Base-by-base conservation (phyloP, 2,113 vertebrate genomes). In the Picathartes gymnocephalus region DNA sequence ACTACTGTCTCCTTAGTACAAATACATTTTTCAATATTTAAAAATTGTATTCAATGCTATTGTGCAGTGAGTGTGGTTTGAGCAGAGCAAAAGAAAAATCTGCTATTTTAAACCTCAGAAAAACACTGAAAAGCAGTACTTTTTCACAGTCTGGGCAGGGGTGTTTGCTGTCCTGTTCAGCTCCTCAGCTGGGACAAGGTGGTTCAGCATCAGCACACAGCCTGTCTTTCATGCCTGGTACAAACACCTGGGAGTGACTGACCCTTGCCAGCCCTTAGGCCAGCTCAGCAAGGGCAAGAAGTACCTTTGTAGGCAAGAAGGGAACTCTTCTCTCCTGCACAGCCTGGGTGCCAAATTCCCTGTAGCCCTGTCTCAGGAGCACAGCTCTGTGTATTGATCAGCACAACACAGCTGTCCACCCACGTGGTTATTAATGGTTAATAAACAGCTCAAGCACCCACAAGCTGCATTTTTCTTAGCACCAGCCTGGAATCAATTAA, bases 401-500 rank as follows among this genome's bases (percentile, higher is more conserved):
- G 81, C n/a, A 82, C 64, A 87, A 57, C 2, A 14, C 35, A 85
- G 62, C 35, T 80, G 58, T 92, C 94, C 90, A 37, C 90, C 85
- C 84, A 79, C 61, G 0, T 28, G 31, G 23, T 81, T 92, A 85
- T 78, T 92, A 80, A 95, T 57, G 72, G 76, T 30, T 90, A 92
- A 86, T 78, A 81, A 95, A 71, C 68, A 84, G 61, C 76, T 81
- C 64, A 15, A 81, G 74, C 16, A 81, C 13, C 45, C 53, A 81
- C 48, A 76, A 92, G 76, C 72, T 83, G 44, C 54, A 93, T 88
- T 96, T 95, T 84, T 86, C 90, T 79, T 77, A 72, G 44, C 22
- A 47, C 18, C 70, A 92, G 54, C n/a, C 70, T 80, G 47, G 64
- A 92, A 94, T 93, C 71, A 91, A 90, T 95, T 82, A 95, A 92